Conservation (phyloP, 2,888 invertebrate species). For the Galeruca laticollis region DNA sequence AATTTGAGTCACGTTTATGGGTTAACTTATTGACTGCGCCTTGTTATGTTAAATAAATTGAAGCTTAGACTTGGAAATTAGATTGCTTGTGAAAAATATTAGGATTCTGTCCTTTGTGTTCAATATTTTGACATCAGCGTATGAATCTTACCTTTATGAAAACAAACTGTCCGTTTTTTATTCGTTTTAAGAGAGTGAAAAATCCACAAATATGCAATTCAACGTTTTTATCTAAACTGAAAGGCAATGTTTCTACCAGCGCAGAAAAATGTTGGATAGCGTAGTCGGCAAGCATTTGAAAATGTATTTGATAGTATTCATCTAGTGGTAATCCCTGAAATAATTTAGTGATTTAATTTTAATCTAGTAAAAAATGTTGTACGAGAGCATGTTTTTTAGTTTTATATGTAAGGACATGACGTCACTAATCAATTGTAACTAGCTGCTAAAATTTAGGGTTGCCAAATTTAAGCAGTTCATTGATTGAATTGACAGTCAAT, state of each 20-base stretch:
- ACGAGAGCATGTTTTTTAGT: too few species aligned
- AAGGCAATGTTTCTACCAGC: constrained; percentile 46
- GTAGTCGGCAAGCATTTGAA: constrained; percentile 46
- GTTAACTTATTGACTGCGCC: not conserved
- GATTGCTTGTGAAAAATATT: too few species aligned
- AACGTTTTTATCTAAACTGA: constrained; percentile 48
- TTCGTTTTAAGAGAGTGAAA: constrained; percentile 48
- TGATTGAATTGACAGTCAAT: too few species aligned
- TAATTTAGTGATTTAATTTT: not conserved
- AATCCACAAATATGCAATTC: constrained; percentile 52
- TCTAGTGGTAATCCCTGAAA: constrained; percentile 35
- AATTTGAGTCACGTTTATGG: not conserved
- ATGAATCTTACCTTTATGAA: constrained; percentile 45
- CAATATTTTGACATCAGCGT: too few species aligned
- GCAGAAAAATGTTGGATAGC: constrained; percentile 48
- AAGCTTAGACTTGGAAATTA: too few species aligned
- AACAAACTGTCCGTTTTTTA: constrained; percentile 50
- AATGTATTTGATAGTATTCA: constrained; percentile 35
- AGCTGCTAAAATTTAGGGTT: too few species aligned
- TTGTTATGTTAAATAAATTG: too few species aligned
- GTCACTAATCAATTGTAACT: too few species aligned
- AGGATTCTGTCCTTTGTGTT: too few species aligned
- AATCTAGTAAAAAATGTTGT: too few species aligned
- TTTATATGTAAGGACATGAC: too few species aligned
- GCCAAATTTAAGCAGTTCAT: too few species aligned